Base-by-base conservation (phyloP, 2,888 invertebrate species). In the Philaethria dido region DNA sequence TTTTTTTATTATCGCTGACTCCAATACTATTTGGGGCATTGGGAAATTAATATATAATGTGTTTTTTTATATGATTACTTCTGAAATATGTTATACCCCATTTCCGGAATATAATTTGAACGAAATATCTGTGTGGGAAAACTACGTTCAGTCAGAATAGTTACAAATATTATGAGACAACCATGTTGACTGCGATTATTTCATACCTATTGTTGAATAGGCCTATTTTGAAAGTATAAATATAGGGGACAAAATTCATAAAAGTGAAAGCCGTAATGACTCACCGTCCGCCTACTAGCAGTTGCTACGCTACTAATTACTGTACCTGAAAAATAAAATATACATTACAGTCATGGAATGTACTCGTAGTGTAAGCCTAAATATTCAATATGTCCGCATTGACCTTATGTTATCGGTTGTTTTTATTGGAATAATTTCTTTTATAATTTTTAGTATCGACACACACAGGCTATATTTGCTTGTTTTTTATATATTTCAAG, bases 211-310 rank as follows among this genome's bases (percentile, higher is more conserved):
- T 54, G 39, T 64, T 60, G 55, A 60, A 29, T 20, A 55, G 36
- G n/a, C 36, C 39, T 25, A 13, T 48, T 63, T 39, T 39, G 48
- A 62, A 25, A 20, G 36, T 52, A 66, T 62, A 68, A 62, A 60
- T 62, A 55, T 47, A 48, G 61, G 47, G 48, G 42, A 54, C 65
- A 18, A 45, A 45, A 61, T 80, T 80, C 77, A 84, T 84, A 81
- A 81, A 73, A 73, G 77, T 80, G 77, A 83, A 83, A 82, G 79
- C 76, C 71, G 64, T 74, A 76, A 78, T 80, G 79, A 80, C 75
- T 80, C 68, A 64, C 68, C 66, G 66, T 16, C 55, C 64, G 42
- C 39, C 55, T 65, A 33, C 59, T 14, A 54, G 68, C 39, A 61
- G 69, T 72, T 72, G 74, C 73, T 64, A 70, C 61, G 69, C 65